Conservation (phyloP, 2,113 vertebrate species). For the Piaya cayana region DNA sequence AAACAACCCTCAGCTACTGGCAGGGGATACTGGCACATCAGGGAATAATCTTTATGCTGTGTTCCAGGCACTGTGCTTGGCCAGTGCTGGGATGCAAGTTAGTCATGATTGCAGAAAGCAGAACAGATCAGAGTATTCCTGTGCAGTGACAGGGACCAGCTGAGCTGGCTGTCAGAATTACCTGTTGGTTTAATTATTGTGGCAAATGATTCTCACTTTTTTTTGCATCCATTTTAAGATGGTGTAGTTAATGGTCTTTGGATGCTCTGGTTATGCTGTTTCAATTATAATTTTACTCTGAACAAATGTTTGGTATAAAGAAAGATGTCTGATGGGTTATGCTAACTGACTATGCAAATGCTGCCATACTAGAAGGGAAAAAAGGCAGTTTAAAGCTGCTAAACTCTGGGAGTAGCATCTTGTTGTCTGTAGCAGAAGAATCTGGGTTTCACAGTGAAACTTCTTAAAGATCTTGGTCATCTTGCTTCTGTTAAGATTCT, state of each 20-base stretch:
- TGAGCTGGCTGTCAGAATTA: not conserved
- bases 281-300: not conserved
- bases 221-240: not conserved
- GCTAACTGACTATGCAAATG: not conserved
- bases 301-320: not conserved
- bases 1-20: not conserved
- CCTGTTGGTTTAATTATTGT: not conserved
- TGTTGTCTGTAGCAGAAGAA: not conserved
- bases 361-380: not conserved
- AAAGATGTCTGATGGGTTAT: not conserved
- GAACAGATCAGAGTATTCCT: not conserved
- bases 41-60: not conserved
- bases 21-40: not conserved
- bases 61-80: not conserved
- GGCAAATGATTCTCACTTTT: not conserved
- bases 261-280: not conserved
- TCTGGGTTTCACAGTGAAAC: slow-evolving; percentile 63
- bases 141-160: not conserved
- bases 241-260: not conserved
- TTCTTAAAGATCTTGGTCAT: not conserved
- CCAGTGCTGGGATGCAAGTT: not conserved
- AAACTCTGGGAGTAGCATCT: not conserved
- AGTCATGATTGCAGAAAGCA: not conserved
- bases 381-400: not conserved
- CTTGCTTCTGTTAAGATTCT: not conserved